These are phyloP conservation scores for Trichonephila clavata DNA, from an alignment of 1,140 invertebrate genomes.

Conservation along the genomic window DNA sequence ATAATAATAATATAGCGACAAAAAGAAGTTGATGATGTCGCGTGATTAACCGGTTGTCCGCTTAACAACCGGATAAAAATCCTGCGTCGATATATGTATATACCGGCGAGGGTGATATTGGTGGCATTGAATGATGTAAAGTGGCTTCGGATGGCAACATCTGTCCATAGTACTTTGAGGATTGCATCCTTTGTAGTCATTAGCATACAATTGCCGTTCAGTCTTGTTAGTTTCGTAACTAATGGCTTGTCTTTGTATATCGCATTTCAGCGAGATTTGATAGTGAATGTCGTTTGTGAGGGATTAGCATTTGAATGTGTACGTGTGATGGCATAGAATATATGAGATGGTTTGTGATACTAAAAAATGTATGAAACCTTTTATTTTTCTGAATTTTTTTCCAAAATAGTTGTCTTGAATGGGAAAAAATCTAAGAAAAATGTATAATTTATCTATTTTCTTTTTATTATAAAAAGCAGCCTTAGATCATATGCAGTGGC, in stretches of 20 bases:
- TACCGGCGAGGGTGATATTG: background rate
- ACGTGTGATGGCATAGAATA: no score
- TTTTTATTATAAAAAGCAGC: no score
- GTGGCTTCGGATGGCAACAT: background rate
- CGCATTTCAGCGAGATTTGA: background rate
- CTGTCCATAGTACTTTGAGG: background rate
- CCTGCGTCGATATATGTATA: background rate
- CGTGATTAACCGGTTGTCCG: constrained; percentile 55
- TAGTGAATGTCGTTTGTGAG: no score
- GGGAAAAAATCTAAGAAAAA: no score
- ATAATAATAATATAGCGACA: constrained; percentile 59
- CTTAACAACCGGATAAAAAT: constrained; percentile 47
- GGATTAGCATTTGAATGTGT: no score
- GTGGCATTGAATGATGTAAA: background rate
- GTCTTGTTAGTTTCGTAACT: background rate
- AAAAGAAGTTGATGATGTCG: constrained; percentile 57
- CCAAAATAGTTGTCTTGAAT: no score
- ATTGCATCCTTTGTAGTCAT: background rate
- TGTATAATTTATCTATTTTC: no score
- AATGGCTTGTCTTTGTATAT: background rate
- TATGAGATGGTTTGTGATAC: no score
- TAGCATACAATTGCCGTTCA: constrained; percentile 42
- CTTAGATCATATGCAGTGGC: no score
- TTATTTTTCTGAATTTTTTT: no score
- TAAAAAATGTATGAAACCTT: no score